A percentile compares a stretch with the other conserved stretches of the same genome.
Evolutionary conservation across 2,888 invertebrate species (phyloP).

Genomic region (Cinara cedri): DNA sequence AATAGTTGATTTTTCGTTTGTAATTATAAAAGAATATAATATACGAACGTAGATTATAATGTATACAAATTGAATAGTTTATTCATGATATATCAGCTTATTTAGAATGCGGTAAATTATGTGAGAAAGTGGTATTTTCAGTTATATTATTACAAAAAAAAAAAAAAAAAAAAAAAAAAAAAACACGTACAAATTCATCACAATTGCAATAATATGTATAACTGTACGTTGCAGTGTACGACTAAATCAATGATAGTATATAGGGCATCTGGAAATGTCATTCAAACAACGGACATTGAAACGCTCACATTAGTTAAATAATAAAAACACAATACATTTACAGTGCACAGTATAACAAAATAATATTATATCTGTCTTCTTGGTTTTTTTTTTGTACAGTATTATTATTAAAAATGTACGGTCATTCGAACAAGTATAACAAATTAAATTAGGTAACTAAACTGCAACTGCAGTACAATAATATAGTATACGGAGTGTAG

Average conservation of each 20-base stretch:
- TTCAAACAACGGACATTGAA: conserved; percentile 3
- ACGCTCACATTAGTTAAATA: conserved; percentile 34
- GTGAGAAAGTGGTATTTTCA: too few species aligned
- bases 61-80: too few species aligned
- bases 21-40: too few species aligned
- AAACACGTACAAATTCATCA: neutral
- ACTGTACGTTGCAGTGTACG: neutral
- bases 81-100: too few species aligned
- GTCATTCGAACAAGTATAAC: conserved; percentile 10
- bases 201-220: neutral
- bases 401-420: conserved; percentile 3
- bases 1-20: too few species aligned
- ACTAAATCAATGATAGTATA: conserved; percentile 22
- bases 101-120: too few species aligned
- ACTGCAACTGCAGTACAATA: neutral
- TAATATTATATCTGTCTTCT: conserved; percentile 18
- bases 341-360: neutral
- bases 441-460: too few species aligned
- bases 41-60: too few species aligned
- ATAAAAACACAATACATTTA: conserved; percentile 19
- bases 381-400: conserved; percentile 37
- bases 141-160: too few species aligned
- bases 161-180: too few species aligned
- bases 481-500: neutral
- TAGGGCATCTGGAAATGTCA: neutral